These are phyloP conservation scores for Shinisaurus crocodilurus DNA, from an alignment of 2,113 vertebrate species.

Conservation along the genomic window DNA sequence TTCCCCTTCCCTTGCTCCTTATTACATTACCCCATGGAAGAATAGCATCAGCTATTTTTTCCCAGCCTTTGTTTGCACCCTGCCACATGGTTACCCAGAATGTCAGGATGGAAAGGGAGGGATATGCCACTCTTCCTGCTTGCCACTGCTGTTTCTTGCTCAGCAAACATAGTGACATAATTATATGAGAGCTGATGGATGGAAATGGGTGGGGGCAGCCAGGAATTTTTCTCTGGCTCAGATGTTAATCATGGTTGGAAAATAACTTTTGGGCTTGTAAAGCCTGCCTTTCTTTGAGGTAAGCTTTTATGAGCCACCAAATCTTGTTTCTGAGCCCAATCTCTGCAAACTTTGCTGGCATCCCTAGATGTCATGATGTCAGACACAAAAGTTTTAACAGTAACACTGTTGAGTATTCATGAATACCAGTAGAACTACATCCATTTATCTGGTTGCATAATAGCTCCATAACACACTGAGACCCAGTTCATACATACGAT, in stretches of 20 bases:
- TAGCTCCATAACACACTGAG: not conserved
- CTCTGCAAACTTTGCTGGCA: not conserved
- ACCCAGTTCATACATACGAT: not conserved
- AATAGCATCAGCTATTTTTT: not conserved
- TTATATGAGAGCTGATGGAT: too few species aligned
- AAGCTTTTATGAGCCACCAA: not conserved
- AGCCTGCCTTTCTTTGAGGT: not conserved
- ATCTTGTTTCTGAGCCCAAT: not conserved
- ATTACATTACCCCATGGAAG: not conserved
- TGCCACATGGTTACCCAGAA: not conserved
- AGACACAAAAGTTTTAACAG: not conserved
- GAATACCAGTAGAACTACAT: not conserved
- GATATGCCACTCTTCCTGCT: not conserved
- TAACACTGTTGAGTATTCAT: not conserved
- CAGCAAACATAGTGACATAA: too few species aligned
- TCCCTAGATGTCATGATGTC: not conserved
- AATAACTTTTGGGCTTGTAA: not conserved
- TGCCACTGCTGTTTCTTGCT: not conserved
- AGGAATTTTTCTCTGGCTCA: not conserved
- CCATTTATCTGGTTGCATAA: not conserved
- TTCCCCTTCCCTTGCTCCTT: not conserved
- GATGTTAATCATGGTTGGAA: not conserved
- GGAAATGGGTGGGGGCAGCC: not conserved
- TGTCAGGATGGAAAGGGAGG: not conserved
- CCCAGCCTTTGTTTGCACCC: not conserved